These are phyloP conservation scores for Grantiella picta DNA, from an alignment of 2,113 vertebrate species.

Conservation along the genomic window DNA sequence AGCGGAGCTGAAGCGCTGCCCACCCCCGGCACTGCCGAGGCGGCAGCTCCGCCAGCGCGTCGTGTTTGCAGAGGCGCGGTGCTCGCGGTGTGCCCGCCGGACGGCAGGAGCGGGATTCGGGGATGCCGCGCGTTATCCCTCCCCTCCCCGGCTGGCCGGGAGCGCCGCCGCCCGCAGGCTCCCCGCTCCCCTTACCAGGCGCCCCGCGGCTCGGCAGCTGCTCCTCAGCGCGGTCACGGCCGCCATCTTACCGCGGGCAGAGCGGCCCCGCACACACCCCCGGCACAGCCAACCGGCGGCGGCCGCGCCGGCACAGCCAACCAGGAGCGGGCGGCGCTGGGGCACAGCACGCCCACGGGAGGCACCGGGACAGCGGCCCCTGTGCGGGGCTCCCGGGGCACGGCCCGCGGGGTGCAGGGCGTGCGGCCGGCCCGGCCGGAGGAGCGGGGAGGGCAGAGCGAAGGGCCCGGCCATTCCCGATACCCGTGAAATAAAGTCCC, in stretches of 20 bases:
- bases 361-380: background rate
- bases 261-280: background rate
- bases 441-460: background rate
- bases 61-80: background rate
- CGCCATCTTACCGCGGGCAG: conserved; percentile 81
- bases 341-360: background rate
- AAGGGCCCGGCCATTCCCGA: no score
- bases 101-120: background rate
- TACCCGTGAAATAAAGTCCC: background rate
- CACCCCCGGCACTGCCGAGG: background rate
- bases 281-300: background rate
- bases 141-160: background rate
- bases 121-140: background rate
- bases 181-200: conserved; percentile 77
- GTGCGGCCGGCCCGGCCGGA: background rate
- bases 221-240: conserved; percentile 70
- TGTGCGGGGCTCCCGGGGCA: no score
- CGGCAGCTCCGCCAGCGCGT: background rate
- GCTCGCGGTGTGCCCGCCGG: background rate
- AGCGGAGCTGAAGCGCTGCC: background rate
- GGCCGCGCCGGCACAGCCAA: background rate
- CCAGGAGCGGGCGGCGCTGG: background rate
- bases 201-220: conserved; percentile 65
- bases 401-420: background rate
- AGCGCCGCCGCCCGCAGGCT: background rate